Evolutionary conservation across 2,888 invertebrate genomes (phyloP).

Genomic region (Drosophila helvetica): DNA sequence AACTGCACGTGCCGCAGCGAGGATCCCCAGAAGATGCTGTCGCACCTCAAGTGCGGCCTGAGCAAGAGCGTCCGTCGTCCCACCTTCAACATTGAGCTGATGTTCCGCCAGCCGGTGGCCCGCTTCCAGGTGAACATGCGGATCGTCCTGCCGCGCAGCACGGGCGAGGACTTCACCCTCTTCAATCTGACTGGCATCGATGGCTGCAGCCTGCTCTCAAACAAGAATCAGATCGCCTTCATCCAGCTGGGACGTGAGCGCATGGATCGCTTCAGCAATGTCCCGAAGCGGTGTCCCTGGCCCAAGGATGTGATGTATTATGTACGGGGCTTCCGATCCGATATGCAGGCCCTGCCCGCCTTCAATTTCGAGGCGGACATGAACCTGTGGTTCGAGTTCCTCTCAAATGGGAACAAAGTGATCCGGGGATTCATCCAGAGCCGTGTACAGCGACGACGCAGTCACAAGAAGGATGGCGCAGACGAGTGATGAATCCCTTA

Average conservation of each 20-base stretch:
- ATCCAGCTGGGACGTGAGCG: slow-evolving; percentile 41
- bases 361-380: slow-evolving; percentile 53
- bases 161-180: slow-evolving; percentile 26
- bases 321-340: slow-evolving; percentile 48
- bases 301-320: slow-evolving; percentile 44
- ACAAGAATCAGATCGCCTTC: slow-evolving; percentile 54
- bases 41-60: slow-evolving; percentile 42
- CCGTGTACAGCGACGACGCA: slow-evolving; percentile 23
- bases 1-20: slow-evolving; percentile 38
- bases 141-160: slow-evolving; percentile 38
- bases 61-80: slow-evolving; percentile 48
- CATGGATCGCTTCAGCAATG: slow-evolving; percentile 40
- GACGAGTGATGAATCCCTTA: slow-evolving; percentile 6
- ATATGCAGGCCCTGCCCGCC: slow-evolving; percentile 48
- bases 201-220: slow-evolving; percentile 55
- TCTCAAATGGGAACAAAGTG: slow-evolving; percentile 54
- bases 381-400: slow-evolving; percentile 46
- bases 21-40: slow-evolving; percentile 33
- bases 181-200: slow-evolving; percentile 50
- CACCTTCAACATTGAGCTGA: slow-evolving; percentile 49
- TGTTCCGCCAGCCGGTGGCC: slow-evolving; percentile 38
- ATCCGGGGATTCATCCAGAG: slow-evolving; percentile 41
- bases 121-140: slow-evolving; percentile 44
- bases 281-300: slow-evolving; percentile 48
- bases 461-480: not conserved